Percentiles rank a stretch among this genome's conserved stretches.
phyloP scores from a whole-genome alignment of 2,888 invertebrate genomes.

The Drosophila birchii region DNA sequence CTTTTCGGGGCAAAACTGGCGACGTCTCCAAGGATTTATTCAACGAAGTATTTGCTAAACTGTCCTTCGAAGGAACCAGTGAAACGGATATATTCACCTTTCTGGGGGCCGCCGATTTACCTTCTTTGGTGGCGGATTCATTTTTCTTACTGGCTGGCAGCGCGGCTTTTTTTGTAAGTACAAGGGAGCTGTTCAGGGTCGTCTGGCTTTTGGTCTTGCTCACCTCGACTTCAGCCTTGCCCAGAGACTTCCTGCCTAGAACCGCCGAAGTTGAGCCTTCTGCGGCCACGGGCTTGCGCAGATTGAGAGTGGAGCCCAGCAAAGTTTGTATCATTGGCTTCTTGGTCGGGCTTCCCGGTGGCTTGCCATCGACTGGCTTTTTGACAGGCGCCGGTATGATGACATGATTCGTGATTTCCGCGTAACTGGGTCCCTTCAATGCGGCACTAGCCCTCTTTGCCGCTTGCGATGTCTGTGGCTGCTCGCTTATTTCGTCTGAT shows the following conservation, averaged over 20 bases:
- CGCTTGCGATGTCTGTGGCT: not conserved
- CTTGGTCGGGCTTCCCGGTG: not conserved
- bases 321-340: conserved; percentile 29
- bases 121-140: conserved; percentile 3
- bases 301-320: conserved; percentile 13
- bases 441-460: not conserved
- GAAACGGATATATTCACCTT: conserved; percentile 41
- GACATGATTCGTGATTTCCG: conserved; percentile 7
- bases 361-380: not conserved
- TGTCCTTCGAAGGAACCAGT: conserved; percentile 24
- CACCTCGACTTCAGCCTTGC: not conserved
- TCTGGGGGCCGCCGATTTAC: not conserved
- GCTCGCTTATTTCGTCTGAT: not conserved
- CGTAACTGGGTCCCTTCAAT: not conserved
- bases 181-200: conserved; percentile 1
- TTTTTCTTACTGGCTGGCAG: not conserved
- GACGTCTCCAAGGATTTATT: not conserved
- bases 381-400: conserved; percentile 9
- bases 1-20: conserved; percentile 1
- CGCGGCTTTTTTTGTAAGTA: conserved; percentile 20
- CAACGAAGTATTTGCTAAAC: not conserved
- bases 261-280: not conserved
- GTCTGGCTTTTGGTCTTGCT: not conserved
- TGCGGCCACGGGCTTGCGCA: conserved; percentile 11
- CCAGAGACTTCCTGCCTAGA: not conserved